A percentile compares a stretch with the other conserved stretches of the same genome.
These are phyloP conservation scores for Marmota flaviventris DNA, from an alignment of 2,113 vertebrate species.

Conservation along the genomic window DNA sequence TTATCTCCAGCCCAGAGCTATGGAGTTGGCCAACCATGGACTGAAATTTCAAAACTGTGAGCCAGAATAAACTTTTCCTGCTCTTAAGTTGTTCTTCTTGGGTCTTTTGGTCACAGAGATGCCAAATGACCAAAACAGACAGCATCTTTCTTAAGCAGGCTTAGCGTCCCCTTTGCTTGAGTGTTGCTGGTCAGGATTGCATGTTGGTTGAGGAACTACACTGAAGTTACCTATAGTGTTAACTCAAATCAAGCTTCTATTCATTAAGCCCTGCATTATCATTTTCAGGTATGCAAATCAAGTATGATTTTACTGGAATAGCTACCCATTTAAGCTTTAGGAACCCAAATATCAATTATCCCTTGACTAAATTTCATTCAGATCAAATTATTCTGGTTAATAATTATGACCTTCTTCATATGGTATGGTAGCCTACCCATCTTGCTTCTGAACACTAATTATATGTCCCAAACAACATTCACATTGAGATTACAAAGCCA, in stretches of 20 bases:
- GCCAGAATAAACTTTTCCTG: too few relatives aligned
- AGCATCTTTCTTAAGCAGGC: background rate
- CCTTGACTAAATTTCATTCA: background rate
- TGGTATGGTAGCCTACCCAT: background rate
- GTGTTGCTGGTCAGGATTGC: background rate
- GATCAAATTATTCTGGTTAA: slow-evolving; percentile 42
- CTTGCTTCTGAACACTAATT: background rate
- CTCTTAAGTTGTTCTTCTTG: too few relatives aligned
- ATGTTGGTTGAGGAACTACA: background rate
- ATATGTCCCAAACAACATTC: background rate
- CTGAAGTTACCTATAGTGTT: background rate
- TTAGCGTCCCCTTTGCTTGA: background rate
- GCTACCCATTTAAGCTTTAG: background rate
- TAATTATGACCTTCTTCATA: background rate
- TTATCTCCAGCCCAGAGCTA: too few relatives aligned
- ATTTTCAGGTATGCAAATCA: background rate
- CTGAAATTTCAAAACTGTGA: too few relatives aligned
- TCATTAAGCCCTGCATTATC: background rate
- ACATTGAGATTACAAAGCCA: background rate
- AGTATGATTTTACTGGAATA: background rate
- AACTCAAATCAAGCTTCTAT: background rate
- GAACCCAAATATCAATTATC: background rate
- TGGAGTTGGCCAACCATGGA: too few relatives aligned
- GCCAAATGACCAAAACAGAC: too few relatives aligned
- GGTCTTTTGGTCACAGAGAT: too few relatives aligned